Percentiles rank a stretch among this genome's conserved stretches.
These are phyloP conservation scores for Mastomys natalensis DNA, from an alignment of 2,113 vertebrate species.

Conservation along the genomic window DNA sequence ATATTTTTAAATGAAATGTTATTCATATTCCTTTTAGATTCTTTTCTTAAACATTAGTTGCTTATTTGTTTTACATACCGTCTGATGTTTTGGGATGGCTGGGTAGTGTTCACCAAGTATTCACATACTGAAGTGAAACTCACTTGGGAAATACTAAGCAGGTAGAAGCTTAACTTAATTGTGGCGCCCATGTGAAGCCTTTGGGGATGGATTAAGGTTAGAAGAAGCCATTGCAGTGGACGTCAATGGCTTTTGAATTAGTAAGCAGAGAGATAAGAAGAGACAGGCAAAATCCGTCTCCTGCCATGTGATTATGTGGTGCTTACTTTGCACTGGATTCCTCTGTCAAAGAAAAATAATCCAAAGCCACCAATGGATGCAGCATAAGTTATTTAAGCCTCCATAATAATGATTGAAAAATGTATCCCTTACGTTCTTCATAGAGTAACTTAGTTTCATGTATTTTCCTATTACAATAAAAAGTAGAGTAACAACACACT, in stretches of 20 bases:
- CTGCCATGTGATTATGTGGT: not conserved
- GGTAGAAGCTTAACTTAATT: not conserved
- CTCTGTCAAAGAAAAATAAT: not conserved
- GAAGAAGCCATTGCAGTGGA: not conserved
- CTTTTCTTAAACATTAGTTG: not conserved
- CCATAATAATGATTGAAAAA: not conserved
- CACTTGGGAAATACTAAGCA: not conserved
- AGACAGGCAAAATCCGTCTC: not conserved
- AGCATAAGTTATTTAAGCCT: not conserved
- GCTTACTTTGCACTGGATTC: not conserved
- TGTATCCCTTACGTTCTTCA: not conserved
- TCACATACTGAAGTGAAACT: not conserved
- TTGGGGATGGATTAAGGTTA: not conserved
- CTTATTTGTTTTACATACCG: not conserved
- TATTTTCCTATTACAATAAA: not conserved
- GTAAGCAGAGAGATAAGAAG: not conserved
- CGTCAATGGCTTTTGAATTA: not conserved
- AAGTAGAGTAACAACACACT: not conserved
- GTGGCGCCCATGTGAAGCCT: not conserved
- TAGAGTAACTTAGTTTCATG: not conserved
- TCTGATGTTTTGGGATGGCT: not conserved
- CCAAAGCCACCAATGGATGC: not conserved
- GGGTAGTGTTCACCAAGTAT: fast-evolving
- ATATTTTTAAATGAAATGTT: not conserved
- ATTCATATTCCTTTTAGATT: not conserved